Conservation (phyloP, 1,140 invertebrate genomes). For the Musca domestica region DNA sequence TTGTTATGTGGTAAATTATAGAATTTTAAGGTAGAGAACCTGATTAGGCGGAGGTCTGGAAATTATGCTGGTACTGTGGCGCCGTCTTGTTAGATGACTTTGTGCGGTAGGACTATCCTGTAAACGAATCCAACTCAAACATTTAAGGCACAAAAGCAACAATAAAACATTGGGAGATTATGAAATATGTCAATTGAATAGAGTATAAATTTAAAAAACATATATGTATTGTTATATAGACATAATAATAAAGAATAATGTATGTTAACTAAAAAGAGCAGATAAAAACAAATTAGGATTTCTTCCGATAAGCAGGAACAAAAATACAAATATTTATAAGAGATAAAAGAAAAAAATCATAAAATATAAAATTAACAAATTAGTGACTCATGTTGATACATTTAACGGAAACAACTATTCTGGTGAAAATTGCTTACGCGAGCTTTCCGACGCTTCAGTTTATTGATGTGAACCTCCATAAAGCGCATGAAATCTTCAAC, state of each 20-base stretch:
- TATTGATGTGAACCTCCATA: conserved; percentile 85
- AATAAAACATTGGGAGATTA: conserved; percentile 24
- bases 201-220: conserved; percentile 2
- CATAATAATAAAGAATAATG: no score
- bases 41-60: conserved; percentile 55
- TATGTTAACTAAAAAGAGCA: no score
- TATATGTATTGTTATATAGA: neutral
- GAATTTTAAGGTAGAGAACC: conserved; percentile 44
- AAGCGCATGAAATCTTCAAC: conserved; percentile 80
- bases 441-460: conserved; percentile 68
- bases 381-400: conserved; percentile 23
- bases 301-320: neutral
- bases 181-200: conserved; percentile 18
- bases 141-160: conserved; percentile 36
- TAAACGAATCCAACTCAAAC: conserved; percentile 40
- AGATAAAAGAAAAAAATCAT: neutral
- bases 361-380: conserved; percentile 5
- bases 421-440: conserved; percentile 38
- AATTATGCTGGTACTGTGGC: conserved; percentile 68
- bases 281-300: no score
- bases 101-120: conserved; percentile 59
- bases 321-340: conserved; percentile 2
- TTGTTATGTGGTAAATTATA: conserved; percentile 5
- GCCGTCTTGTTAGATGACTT: conserved; percentile 66
- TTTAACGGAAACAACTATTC: conserved; percentile 28